These are phyloP conservation scores for Oophaga pumilio DNA, from an alignment of 2,113 vertebrate species.

Conservation along the genomic window DNA sequence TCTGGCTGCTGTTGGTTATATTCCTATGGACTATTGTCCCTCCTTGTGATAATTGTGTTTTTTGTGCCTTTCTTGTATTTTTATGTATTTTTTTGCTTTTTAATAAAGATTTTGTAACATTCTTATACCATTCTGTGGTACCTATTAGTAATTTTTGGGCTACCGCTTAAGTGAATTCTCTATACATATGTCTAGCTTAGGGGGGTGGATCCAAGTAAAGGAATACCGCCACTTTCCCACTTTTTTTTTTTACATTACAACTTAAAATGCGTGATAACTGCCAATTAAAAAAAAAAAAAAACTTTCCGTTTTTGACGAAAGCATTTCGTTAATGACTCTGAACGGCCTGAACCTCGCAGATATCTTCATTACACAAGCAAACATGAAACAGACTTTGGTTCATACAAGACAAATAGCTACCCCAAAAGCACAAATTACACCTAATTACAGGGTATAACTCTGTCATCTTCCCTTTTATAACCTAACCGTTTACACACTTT, in stretches of 20 bases:
- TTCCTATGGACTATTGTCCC: no score
- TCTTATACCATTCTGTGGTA: no score
- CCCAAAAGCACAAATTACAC: constrained; percentile 77
- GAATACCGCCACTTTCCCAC: background rate
- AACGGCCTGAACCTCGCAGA: constrained; percentile 16
- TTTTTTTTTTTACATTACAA: background rate
- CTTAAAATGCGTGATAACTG: background rate
- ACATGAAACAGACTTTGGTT: constrained; percentile 72
- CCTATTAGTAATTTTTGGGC: no score
- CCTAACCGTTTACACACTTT: constrained; percentile 75
- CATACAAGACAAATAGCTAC: constrained; percentile 73
- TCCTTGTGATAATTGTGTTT: no score
- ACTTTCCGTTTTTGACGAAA: background rate
- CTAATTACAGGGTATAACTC: constrained; percentile 78
- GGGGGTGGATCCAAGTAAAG: background rate
- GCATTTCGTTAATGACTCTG: background rate
- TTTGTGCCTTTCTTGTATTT: no score
- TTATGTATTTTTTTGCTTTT: no score
- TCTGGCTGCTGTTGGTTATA: no score
- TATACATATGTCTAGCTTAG: background rate
- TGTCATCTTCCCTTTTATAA: constrained; percentile 78
- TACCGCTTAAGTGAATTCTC: no score
- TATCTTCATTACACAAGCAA: constrained; percentile 69
- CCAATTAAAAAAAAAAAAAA: background rate
- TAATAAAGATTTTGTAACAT: no score